Percentiles rank a stretch among this genome's conserved stretches.
Evolutionary conservation across 2,113 vertebrate species (phyloP).

Genomic region (Colaptes auratus): DNA sequence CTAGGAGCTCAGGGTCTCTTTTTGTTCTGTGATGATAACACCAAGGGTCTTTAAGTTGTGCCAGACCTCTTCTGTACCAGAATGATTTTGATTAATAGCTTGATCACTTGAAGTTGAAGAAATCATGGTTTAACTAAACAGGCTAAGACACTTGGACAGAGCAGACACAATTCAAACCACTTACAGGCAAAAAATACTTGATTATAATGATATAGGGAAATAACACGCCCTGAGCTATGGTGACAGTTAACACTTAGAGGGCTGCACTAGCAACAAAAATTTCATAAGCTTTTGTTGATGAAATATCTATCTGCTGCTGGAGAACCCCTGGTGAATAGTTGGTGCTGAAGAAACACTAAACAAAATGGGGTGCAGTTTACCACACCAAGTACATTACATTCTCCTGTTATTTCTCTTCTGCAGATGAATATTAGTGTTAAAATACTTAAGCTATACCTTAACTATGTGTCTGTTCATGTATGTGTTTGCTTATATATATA

Average conservation of each 20-base stretch:
- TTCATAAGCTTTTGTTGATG: not conserved
- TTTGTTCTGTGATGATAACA: not conserved
- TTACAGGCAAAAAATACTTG: not conserved
- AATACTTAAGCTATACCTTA: conserved; percentile 7
- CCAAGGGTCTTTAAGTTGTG: not conserved
- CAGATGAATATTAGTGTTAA: conserved; percentile 2
- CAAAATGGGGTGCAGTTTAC: not conserved
- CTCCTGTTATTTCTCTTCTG: conserved; percentile 13
- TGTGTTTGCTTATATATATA: not conserved
- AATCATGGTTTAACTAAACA: not conserved
- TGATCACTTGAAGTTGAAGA: not conserved
- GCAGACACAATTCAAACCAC: not conserved
- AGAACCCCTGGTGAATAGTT: conserved; percentile 25
- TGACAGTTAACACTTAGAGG: conserved; percentile 11
- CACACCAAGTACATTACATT: not conserved
- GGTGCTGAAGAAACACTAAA: conserved; percentile 24
- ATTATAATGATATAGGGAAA: not conserved
- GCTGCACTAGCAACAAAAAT: not conserved
- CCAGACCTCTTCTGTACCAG: not conserved
- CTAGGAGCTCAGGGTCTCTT: not conserved
- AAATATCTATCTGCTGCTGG: not conserved
- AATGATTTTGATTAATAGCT: not conserved
- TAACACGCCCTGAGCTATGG: not conserved
- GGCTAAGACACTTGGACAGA: not conserved
- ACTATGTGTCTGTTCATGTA: not conserved